Evolutionary conservation across 2,113 vertebrate species (phyloP).

Genomic region (Sakesphorus luctuosus): DNA sequence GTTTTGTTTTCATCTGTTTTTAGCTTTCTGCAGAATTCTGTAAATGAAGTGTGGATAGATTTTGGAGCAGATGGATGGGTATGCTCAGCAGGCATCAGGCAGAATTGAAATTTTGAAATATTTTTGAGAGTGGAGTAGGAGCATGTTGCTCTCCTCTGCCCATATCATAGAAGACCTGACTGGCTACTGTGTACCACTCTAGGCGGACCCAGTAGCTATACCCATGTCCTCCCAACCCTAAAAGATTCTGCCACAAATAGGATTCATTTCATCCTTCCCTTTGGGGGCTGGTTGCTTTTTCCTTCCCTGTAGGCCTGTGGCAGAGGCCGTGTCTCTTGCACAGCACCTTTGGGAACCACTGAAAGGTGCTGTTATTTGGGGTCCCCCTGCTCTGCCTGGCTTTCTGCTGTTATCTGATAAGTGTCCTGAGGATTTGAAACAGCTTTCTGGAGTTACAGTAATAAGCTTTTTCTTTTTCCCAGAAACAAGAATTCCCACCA

Average conservation of each 20-base stretch:
- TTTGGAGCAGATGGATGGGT: neutral
- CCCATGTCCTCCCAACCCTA: accelerated
- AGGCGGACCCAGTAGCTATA: neutral
- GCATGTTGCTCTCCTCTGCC: neutral
- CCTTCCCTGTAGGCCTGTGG: neutral
- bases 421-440: neutral
- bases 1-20: neutral
- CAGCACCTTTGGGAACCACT: accelerated
- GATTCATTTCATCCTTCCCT: neutral
- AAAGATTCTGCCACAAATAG: neutral
- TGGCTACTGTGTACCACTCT: neutral
- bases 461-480: neutral
- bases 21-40: neutral
- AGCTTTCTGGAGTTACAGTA: neutral
- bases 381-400: neutral
- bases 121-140: accelerated
- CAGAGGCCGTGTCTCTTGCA: neutral
- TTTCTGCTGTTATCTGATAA: neutral
- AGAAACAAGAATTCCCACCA: neutral
- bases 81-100: neutral
- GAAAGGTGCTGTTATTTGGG: neutral
- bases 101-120: neutral
- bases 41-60: neutral
- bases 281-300: neutral
- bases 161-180: neutral